phyloP scores from a whole-genome alignment of 2,888 invertebrate species.

The Clepsis dumicolana region DNA sequence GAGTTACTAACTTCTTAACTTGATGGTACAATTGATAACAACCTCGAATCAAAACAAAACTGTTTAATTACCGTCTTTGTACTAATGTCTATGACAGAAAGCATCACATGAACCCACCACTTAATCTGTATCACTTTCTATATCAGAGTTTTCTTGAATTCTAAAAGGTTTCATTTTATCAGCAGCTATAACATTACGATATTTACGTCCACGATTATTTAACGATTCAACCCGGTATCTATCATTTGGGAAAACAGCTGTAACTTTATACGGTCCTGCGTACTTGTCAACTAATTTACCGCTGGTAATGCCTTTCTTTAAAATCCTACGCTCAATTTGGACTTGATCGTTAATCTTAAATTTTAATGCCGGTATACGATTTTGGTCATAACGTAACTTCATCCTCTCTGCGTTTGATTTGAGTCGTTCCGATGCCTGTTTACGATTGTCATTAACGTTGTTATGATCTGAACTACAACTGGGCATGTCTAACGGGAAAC shows the following conservation, averaged over 20 bases:
- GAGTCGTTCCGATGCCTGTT: conserved; percentile 5
- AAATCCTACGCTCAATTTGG: conserved; percentile 40
- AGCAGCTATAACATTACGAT: conserved; percentile 35
- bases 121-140: background rate
- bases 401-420: conserved; percentile 7
- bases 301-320: conserved; percentile 37
- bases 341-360: conserved; percentile 32
- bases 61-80: background rate
- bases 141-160: conserved; percentile 16
- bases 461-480: background rate
- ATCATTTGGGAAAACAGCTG: conserved; percentile 34
- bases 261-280: conserved; percentile 33
- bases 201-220: conserved; percentile 35
- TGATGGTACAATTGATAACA: background rate
- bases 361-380: conserved; percentile 15
- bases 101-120: background rate
- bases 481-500: conserved; percentile 8
- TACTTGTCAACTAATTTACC: conserved; percentile 37
- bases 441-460: background rate
- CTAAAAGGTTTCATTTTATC: conserved; percentile 41
- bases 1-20: background rate
- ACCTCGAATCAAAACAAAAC: background rate
- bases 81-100: conserved; percentile 5
- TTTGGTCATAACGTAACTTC: conserved; percentile 34
- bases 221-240: conserved; percentile 30